Conservation (phyloP, 1,140 invertebrate species). For the Harlomillsia oculata region DNA sequence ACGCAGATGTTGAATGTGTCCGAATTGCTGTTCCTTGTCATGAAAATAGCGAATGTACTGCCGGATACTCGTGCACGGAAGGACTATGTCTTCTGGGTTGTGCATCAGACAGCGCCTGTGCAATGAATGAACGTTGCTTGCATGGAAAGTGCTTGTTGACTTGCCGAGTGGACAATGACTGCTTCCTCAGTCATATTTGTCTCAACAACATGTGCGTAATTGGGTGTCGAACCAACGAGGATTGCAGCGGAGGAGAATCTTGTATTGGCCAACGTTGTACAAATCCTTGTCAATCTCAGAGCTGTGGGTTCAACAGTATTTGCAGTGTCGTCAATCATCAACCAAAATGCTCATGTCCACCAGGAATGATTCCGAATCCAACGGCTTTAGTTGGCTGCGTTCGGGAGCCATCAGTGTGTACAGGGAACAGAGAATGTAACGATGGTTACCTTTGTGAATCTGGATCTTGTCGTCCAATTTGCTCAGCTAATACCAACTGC, state of each 20-base stretch:
- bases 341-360: conserved; percentile 63
- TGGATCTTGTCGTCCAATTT: conserved; percentile 61
- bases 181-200: conserved; percentile 81
- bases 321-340: conserved; percentile 65
- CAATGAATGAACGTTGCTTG: conserved; percentile 75
- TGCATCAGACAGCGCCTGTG: conserved; percentile 66
- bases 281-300: conserved; percentile 60
- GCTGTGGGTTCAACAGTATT: conserved; percentile 73
- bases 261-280: conserved; percentile 67
- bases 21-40: conserved; percentile 68
- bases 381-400: conserved; percentile 65
- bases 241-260: conserved; percentile 70
- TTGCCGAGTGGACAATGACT: conserved; percentile 79
- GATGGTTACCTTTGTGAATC: conserved; percentile 58
- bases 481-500: conserved; percentile 61
- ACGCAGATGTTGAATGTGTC: conserved; percentile 71
- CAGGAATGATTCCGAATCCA: conserved; percentile 70
- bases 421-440: conserved; percentile 60
- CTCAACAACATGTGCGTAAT: conserved; percentile 70
- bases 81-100: conserved; percentile 69
- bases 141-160: conserved; percentile 67
- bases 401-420: conserved; percentile 58
- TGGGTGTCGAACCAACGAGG: conserved; percentile 74
- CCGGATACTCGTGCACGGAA: conserved; percentile 59
- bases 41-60: conserved; percentile 55